Base-by-base conservation (phyloP, 1,140 invertebrate species). In the Reticulitermes speratus region DNA sequence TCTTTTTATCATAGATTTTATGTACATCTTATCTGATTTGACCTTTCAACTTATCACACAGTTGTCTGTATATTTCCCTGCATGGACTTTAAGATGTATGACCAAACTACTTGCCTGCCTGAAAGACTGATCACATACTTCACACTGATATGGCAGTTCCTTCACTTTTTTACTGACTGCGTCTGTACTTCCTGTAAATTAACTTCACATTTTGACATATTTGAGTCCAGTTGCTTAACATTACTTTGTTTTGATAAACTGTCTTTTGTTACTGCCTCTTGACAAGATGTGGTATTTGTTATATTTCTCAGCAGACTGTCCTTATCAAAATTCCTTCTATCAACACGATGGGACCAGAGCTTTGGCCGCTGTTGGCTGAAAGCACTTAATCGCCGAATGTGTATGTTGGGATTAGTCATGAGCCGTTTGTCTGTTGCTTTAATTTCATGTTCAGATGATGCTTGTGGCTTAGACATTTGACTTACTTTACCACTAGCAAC, bases 71-170 rank as follows among this genome's bases (percentile, higher is more conserved):
- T 55, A 52, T 14, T 52, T 84, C n/a, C 59, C 84, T 84, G 48
- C 59, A 59, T 84, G 84, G 32, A 84, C 84, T 52, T 84, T 84
- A 16, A 55, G 59, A 55, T 84, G 84, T 38, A 84, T 84, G 16
- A 84, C 84, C n/a, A 84, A 65, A 84, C 84, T 84, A n/a, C 84
- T 84, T 32, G 84, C 84, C 30, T 84, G 84, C 59, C 84, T 52
- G 59, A 84, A 84, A 19, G 84, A 84, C 55, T 84, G 55, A 45
- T 84, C 84, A 84, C 84, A 84, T 45, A 84, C 55, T 84, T 52
- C 30, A 59, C 84, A 84, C 16, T 32, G 84, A 84, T 23, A 84
- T 30, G 84, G 84, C 19, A 55, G 25, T 14, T 84, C 84, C n/a
- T 45, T 84, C n/a, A 55, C 38, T 32, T 30, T 30, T 55, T n/a